Evolutionary conservation across 2,888 invertebrate species (phyloP), one percentile per base, ranked within the genome.

Genomic region (Troglohyphantes excavatus): DNA sequence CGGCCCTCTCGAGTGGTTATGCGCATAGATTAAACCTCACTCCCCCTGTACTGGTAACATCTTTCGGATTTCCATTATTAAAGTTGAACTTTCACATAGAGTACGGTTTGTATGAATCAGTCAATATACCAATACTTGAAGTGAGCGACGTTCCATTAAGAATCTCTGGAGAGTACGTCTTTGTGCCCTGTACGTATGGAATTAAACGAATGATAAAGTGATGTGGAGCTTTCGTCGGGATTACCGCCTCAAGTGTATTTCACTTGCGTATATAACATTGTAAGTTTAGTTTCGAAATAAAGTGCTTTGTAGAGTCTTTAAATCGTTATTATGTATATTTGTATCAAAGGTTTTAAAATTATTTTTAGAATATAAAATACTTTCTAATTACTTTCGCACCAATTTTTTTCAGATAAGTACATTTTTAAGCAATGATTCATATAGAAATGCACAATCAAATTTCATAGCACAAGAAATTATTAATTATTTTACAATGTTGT

Each of bases 91-190:
- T 53, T 53, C 53, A 53, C n/a, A 53, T 53, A n/a, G 53, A 17
- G 53, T 5, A n/a, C 17, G 53, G 53, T 53, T 53, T 17, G 53
- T 53, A 17, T 53, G 53, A 53, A 53, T 53, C 53, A n/a, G 53
- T 53, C 53, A 53, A 53, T 53, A 53, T 53, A 53, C 53, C 53
- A 53, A n/a, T 53, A 53, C 53, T 53, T 53, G 53, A 17, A 53
- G 2, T 13, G 53, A 53, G 53, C 53, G 53, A 53, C 53, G 53
- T 53, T 53, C 53, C 53, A 53, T 53, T 53, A 53, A 53, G 53
- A 53, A 53, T n/a, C 53, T 53, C 53, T 17, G 53, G 53, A 53
- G 53, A 53, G 7, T 9, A 53, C 0, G 39, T 53, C 53, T n/a
- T 53, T n/a, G 53, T 53, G n/a, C 17, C 53, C 5, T 53, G 13